Conservation (phyloP, 1,140 invertebrate genomes). For the Melipona quadrifasciata region DNA sequence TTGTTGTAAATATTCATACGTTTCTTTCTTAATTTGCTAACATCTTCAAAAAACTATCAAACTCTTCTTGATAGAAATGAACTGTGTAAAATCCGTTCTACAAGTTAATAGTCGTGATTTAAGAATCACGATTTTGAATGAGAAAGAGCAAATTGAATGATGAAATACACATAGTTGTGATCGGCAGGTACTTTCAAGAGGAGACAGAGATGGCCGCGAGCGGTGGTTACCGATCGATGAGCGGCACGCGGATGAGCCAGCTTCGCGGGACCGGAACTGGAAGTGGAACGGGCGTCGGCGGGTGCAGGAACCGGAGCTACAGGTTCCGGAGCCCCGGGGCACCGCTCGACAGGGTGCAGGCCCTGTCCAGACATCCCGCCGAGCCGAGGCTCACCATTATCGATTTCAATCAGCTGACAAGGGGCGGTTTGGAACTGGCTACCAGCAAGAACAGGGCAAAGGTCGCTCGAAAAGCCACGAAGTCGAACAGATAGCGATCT, state of each 20-base stretch:
- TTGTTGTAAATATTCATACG: neutral
- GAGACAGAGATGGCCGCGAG: conserved; percentile 58
- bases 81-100: neutral
- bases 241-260: conserved; percentile 73
- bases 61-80: neutral
- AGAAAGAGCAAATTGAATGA: neutral
- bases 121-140: neutral
- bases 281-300: conserved; percentile 62
- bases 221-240: conserved; percentile 76
- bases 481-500: conserved; percentile 53
- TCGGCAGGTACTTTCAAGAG: conserved; percentile 74
- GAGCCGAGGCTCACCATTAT: conserved; percentile 87
- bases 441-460: conserved; percentile 69
- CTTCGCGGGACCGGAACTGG: conserved; percentile 61
- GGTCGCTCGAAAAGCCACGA: conserved; percentile 46
- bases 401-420: conserved; percentile 87
- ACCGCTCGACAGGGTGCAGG: conserved; percentile 63
- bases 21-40: neutral
- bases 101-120: neutral
- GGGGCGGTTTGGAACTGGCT: conserved; percentile 82
- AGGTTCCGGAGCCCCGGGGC: conserved; percentile 78
- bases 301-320: conserved; percentile 75
- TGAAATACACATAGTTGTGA: neutral
- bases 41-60: neutral
- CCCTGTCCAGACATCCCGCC: conserved; percentile 57